Percentiles rank a stretch among this genome's conserved stretches.
phyloP scores from a whole-genome alignment of 2,113 vertebrate genomes.

The Amazona guildingii region DNA sequence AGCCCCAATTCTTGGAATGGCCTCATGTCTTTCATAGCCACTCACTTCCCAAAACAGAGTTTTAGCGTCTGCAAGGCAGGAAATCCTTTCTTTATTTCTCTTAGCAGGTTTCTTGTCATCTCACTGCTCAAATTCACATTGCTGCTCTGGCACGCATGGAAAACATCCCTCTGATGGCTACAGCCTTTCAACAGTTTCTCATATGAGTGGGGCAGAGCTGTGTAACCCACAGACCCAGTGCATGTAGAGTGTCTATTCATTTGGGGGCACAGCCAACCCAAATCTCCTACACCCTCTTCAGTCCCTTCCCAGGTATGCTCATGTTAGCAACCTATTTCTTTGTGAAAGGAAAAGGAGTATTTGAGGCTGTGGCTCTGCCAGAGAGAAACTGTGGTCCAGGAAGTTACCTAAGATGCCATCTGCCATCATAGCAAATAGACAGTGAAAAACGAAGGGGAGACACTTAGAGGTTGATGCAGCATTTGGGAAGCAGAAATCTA shows the following conservation, averaged over 20 bases:
- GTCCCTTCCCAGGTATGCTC: not conserved
- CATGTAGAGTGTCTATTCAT: not conserved
- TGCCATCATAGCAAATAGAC: not conserved
- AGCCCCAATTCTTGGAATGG: slow-evolving; percentile 22
- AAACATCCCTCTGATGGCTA: slow-evolving; percentile 22
- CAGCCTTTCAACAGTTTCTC: slow-evolving; percentile 69
- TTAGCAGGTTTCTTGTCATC: slow-evolving; percentile 63
- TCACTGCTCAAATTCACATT: not conserved
- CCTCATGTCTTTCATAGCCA: slow-evolving; percentile 37
- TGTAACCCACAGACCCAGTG: accelerated
- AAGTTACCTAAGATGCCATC: not conserved
- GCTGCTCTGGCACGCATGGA: not conserved
- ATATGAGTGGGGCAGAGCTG: not conserved
- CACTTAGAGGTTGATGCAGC: not conserved
- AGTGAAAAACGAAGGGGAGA: not conserved
- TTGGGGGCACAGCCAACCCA: not conserved
- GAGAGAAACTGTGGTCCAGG: not conserved
- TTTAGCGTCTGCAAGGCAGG: slow-evolving; percentile 39
- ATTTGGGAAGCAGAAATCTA: not conserved
- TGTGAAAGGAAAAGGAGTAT: not conserved
- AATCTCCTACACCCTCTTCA: accelerated
- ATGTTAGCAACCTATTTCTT: not conserved
- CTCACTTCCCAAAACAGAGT: slow-evolving; percentile 9
- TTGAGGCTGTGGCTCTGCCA: not conserved
- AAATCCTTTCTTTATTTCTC: slow-evolving; percentile 66